These are phyloP conservation scores for Caradrina kadenii DNA, from an alignment of 2,888 invertebrate species.

Conservation along the genomic window DNA sequence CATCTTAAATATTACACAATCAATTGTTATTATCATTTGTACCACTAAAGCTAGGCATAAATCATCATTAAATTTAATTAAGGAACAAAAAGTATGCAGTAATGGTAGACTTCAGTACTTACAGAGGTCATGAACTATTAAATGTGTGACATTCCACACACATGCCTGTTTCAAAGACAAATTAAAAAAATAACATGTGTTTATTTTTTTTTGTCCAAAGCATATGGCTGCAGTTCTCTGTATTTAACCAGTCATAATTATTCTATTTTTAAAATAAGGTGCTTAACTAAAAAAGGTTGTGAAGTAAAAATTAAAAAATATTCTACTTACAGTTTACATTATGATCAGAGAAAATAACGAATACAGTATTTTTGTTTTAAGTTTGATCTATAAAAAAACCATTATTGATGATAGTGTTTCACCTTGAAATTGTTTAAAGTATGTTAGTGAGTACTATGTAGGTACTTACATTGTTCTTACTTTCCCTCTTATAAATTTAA, in stretches of 20 bases:
- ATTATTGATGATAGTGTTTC: background rate
- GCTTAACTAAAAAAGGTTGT: background rate
- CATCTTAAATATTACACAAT: slow-evolving; percentile 28
- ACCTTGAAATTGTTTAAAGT: background rate
- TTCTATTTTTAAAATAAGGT: background rate
- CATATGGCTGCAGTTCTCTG: background rate
- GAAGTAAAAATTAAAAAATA: no score
- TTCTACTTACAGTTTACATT: no score
- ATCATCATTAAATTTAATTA: slow-evolving; percentile 55
- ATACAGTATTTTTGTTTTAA: no score
- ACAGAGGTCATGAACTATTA: slow-evolving; percentile 34
- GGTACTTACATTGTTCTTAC: background rate
- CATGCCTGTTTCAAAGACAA: slow-evolving; percentile 25
- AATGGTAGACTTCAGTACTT: slow-evolving; percentile 17
- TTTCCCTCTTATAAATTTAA: background rate
- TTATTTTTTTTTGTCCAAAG: slow-evolving; percentile 10
- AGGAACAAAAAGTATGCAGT: slow-evolving; percentile 27
- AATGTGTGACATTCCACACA: slow-evolving; percentile 32
- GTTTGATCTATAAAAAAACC: background rate
- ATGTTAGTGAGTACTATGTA: no score
- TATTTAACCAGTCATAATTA: background rate
- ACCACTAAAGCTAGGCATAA: slow-evolving; percentile 27
- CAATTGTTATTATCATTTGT: slow-evolving; percentile 29
- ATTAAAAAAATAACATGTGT: slow-evolving; percentile 1
- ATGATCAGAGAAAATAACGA: background rate